phyloP scores from a whole-genome alignment of 92 coral and sea anemone genomes.

The Pocillopora grandis region DNA sequence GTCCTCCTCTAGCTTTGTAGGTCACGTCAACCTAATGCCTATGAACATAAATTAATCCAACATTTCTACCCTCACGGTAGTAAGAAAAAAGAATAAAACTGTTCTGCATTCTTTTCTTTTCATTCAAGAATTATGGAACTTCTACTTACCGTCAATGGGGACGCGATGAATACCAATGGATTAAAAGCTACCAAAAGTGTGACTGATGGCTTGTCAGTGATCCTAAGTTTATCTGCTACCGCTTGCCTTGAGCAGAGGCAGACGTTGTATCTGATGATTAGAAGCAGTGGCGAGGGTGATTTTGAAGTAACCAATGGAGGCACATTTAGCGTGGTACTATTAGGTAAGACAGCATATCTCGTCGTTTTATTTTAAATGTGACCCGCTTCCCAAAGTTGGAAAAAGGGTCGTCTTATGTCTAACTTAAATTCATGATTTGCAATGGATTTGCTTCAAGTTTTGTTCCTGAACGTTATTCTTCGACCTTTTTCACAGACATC shows the following conservation, averaged over 20 bases:
- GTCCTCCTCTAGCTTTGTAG: no score
- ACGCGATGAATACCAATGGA: slow-evolving; percentile 36
- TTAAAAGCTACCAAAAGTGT: slow-evolving; percentile 35
- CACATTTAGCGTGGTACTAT: slow-evolving; percentile 44
- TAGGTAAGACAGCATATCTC: slow-evolving; percentile 31
- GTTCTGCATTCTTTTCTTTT: background rate
- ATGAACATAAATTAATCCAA: background rate
- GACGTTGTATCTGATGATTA: slow-evolving; percentile 57
- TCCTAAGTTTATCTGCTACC: slow-evolving; percentile 58
- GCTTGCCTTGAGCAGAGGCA: slow-evolving; percentile 57
- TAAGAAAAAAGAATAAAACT: no score
- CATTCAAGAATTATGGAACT: slow-evolving; percentile 48
- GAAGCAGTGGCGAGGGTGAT: slow-evolving; percentile 35
- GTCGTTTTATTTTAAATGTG: no score
- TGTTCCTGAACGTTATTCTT: no score
- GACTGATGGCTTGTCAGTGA: slow-evolving; percentile 9
- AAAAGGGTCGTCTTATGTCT: no score
- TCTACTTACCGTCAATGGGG: slow-evolving; percentile 52
- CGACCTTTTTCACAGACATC: no score
- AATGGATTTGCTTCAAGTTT: no score
- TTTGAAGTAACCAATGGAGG: slow-evolving; percentile 40
- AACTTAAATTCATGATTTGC: no score
- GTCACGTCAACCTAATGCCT: background rate
- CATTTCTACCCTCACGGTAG: background rate
- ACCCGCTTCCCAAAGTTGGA: no score